These are phyloP conservation scores for Drosophila pegasa DNA, from an alignment of 2,888 invertebrate genomes.

Conservation along the genomic window DNA sequence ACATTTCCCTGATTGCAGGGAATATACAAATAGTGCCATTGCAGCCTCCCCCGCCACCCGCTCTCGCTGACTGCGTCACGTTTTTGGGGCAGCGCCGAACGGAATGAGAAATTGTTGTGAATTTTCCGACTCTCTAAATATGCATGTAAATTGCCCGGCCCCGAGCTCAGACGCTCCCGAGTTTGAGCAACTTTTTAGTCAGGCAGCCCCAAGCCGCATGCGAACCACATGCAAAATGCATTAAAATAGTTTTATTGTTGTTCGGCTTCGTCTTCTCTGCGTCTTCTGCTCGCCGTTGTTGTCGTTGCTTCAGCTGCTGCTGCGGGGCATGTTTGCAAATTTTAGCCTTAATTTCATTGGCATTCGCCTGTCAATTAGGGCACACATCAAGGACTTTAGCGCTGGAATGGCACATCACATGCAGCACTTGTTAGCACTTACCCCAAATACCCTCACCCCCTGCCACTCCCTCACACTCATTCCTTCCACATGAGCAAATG, in stretches of 20 bases:
- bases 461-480: not conserved
- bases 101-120: slow-evolving; percentile 21
- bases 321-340: slow-evolving; percentile 19
- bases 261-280: slow-evolving; percentile 2
- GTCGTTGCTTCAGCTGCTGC: not conserved
- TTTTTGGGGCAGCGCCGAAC: slow-evolving; percentile 26
- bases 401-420: slow-evolving; percentile 22
- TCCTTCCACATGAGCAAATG: slow-evolving; percentile 19
- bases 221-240: slow-evolving; percentile 59
- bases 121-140: slow-evolving; percentile 22
- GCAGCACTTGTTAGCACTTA: slow-evolving; percentile 1
- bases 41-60: not conserved
- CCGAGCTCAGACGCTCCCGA: slow-evolving; percentile 24
- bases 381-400: slow-evolving; percentile 55
- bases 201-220: slow-evolving; percentile 27
- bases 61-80: not conserved
- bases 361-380: slow-evolving; percentile 72
- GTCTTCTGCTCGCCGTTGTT: slow-evolving; percentile 1
- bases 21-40: not conserved
- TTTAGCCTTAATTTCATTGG: slow-evolving; percentile 62
- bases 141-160: slow-evolving; percentile 48
- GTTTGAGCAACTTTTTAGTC: slow-evolving; percentile 20
- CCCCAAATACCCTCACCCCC: not conserved
- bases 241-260: slow-evolving; percentile 51
- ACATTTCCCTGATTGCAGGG: not conserved